These are phyloP conservation scores for Formica exsecta DNA, from an alignment of 1,140 invertebrate species.

Conservation along the genomic window DNA sequence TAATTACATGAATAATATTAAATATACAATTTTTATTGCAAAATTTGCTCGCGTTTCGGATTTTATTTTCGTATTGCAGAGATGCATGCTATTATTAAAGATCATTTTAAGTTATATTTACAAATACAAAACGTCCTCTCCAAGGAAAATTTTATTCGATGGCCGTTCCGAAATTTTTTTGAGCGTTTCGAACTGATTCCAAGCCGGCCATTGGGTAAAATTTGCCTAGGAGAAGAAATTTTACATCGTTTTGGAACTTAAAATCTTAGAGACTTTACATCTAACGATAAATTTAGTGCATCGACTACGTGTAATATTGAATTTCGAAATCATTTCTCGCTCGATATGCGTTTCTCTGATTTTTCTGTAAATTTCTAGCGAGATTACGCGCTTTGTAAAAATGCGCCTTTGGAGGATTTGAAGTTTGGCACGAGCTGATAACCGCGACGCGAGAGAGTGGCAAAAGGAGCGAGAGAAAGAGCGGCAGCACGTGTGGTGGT, in stretches of 20 bases:
- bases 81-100: not conserved
- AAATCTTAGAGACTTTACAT: too few species aligned
- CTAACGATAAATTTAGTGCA: not conserved
- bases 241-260: too few species aligned
- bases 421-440: slow-evolving; percentile 70
- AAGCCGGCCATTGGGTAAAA: too few species aligned
- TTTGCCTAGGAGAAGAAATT: too few species aligned
- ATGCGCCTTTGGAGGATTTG: slow-evolving; percentile 27
- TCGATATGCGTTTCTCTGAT: not conserved
- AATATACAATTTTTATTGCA: too few species aligned
- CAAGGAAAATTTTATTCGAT: too few species aligned
- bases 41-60: not conserved
- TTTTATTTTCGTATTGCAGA: not conserved
- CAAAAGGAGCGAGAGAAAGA: slow-evolving; percentile 55
- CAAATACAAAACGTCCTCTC: too few species aligned
- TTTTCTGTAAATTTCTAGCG: not conserved
- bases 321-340: not conserved
- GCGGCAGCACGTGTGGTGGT: slow-evolving; percentile 14
- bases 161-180: too few species aligned
- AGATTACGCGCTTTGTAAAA: not conserved
- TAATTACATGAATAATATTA: too few species aligned
- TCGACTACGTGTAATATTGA: not conserved
- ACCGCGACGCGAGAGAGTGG: slow-evolving; percentile 60
- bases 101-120: too few species aligned
- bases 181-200: too few species aligned